Conservation (phyloP, 2,113 vertebrate genomes). For the Raphicerus campestris region DNA sequence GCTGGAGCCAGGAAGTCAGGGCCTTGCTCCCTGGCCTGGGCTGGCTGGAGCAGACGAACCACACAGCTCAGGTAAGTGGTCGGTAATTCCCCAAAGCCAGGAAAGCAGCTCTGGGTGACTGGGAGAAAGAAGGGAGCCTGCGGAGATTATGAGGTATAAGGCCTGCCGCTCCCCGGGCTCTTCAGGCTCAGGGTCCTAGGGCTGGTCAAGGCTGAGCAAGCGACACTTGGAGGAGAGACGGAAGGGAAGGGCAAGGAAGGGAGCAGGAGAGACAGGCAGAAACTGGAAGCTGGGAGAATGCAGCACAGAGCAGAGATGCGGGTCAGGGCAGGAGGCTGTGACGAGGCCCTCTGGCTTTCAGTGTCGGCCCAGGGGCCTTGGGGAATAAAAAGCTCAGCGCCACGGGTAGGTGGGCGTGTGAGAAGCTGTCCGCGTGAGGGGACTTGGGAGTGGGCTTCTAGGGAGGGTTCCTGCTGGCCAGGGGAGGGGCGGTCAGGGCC, state of each 20-base stretch:
- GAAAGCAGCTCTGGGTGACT: background rate
- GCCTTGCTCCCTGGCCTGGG: background rate
- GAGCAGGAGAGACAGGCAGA: background rate
- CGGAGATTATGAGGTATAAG: accelerated
- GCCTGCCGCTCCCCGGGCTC: accelerated
- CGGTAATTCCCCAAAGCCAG: background rate
- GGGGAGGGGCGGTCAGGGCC: background rate
- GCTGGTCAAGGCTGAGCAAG: background rate
- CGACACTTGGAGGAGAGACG: too few relatives aligned
- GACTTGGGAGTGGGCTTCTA: background rate
- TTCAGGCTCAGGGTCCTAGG: background rate
- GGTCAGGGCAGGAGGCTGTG: background rate
- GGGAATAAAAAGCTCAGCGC: background rate
- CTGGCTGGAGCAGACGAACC: too few relatives aligned
- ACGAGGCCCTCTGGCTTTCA: background rate
- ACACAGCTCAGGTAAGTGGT: background rate
- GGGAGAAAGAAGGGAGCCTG: background rate
- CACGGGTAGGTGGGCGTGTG: accelerated
- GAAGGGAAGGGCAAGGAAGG: background rate
- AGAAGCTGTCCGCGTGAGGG: background rate
- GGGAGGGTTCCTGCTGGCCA: background rate
- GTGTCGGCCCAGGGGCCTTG: background rate
- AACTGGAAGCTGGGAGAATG: background rate
- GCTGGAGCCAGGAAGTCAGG: too few relatives aligned
- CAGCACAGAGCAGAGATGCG: too few relatives aligned